Evolutionary conservation across 2,113 vertebrate species (phyloP), one percentile per base, ranked within the genome.

Genomic region (Leucoraja erinaceus): DNA sequence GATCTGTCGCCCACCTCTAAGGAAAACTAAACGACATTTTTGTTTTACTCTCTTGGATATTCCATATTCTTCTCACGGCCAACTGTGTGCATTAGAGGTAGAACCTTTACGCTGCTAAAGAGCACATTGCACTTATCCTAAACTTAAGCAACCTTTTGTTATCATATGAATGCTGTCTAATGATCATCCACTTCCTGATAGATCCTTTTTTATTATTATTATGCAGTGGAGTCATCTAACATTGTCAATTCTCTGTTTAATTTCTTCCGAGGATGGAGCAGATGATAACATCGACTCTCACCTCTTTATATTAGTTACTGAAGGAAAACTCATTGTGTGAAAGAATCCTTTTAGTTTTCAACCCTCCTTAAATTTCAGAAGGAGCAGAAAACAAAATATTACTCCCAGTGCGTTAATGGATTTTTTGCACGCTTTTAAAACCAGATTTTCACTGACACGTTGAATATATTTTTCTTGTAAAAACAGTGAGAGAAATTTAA

Each of bases 221-320:
- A 91, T 4, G 4, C 66, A 72, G 63, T 14, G 68, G 25, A 63
- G 22, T 72, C 22, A 3, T 74, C 68, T 54, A 72, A n/a, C 61
- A 68, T 70, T 90, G 16, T 68, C 86, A 38, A 72, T 91, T 72
- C 61, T 72, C 18, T 72, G 20, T 54, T 91, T 91, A 91, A 25
- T 11, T 91, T 38, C 22, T 4, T 20, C 47, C 22, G 18, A 72
- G 33, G 63, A 47, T 22, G 33, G 6, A 22, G 66, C 70, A 72
- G 33, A 47, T 47, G 66, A 91, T 38, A 72, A 20, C 31, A 72
- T 31, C 56, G 12, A n/a, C 16, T 86, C 10, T 59, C 11, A 11
- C 10, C 28, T 84, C 22, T 12, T 0, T 25, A 20, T 84, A 25
- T 14, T 86, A 5, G 61, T 63, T 63, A 16, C 83, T 63, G 83